Evolutionary conservation across 2,797 vertebrate genomes (phyloP).

Genomic region (Neosilurus mollespiculum): DNA sequence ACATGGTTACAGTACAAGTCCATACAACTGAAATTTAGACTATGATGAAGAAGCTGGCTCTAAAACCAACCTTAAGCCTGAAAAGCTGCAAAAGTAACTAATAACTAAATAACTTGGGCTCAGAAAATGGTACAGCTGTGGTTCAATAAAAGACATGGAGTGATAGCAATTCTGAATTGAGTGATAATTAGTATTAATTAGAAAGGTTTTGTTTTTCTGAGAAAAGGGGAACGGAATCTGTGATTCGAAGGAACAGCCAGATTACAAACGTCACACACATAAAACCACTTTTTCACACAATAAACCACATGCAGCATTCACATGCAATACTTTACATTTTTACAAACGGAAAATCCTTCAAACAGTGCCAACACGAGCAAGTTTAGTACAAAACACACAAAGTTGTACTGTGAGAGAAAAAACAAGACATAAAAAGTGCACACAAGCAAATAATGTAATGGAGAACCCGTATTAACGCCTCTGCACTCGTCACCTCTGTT

Average conservation of each 20-base stretch:
- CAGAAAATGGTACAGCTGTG: not conserved
- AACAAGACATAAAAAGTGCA: constrained; percentile 10
- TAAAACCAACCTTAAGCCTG: not conserved
- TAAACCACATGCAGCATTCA: constrained; percentile 46
- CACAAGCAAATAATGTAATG: constrained; percentile 15
- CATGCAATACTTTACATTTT: constrained; percentile 50
- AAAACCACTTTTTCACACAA: constrained; percentile 24
- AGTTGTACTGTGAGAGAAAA: constrained; percentile 26
- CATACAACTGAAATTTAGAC: not conserved
- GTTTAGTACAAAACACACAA: constrained; percentile 54
- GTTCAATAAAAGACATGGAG: not conserved
- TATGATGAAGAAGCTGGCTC: not conserved
- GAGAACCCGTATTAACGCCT: constrained; percentile 40
- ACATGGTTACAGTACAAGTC: constrained; percentile 15
- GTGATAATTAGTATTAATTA: not conserved
- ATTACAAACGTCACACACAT: constrained; percentile 4
- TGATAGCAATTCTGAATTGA: not conserved
- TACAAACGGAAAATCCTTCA: constrained; percentile 18
- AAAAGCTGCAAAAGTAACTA: not conserved
- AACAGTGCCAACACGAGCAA: constrained; percentile 37
- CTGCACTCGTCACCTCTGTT: constrained; percentile 4
- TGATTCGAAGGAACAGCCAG: constrained; percentile 38
- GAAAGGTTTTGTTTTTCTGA: constrained; percentile 17
- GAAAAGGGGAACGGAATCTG: constrained; percentile 45
- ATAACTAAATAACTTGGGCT: not conserved